Conservation (phyloP, 2,888 invertebrate genomes). For the Chymomyza procnemis region DNA sequence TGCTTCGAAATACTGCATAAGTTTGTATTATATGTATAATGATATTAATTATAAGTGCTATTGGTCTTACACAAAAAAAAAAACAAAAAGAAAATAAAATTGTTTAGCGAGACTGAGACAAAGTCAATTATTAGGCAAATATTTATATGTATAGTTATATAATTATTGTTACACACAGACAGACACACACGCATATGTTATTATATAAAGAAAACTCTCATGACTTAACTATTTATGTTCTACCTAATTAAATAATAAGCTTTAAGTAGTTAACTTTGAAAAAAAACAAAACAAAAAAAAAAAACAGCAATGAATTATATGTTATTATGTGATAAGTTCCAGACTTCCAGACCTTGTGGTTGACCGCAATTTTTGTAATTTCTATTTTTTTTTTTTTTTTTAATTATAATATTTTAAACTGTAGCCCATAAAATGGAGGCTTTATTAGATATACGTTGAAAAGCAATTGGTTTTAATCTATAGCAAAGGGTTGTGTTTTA, state of each 20-base stretch:
- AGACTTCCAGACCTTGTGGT: background rate
- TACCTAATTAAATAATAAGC: background rate
- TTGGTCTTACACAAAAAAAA: background rate
- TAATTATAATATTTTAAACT: background rate
- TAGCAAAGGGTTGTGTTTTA: background rate
- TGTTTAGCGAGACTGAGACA: background rate
- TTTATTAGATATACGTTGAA: background rate
- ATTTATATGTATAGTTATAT: background rate
- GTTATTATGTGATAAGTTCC: background rate
- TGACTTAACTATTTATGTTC: background rate
- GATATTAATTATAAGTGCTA: background rate
- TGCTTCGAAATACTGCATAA: background rate
- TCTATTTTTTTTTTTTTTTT: background rate
- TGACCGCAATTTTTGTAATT: background rate
- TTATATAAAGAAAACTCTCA: background rate
- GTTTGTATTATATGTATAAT: background rate
- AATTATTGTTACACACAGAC: background rate
- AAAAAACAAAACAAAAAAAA: too few species aligned
- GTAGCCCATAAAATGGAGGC: background rate
- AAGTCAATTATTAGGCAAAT: background rate
- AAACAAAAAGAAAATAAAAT: background rate
- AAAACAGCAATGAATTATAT: background rate
- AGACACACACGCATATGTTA: background rate
- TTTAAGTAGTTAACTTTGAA: background rate
- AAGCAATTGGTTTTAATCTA: background rate